Evolutionary conservation across 2,888 invertebrate genomes (phyloP), one percentile per base, ranked within the genome.

Genomic region (Orthonevra nobilis): DNA sequence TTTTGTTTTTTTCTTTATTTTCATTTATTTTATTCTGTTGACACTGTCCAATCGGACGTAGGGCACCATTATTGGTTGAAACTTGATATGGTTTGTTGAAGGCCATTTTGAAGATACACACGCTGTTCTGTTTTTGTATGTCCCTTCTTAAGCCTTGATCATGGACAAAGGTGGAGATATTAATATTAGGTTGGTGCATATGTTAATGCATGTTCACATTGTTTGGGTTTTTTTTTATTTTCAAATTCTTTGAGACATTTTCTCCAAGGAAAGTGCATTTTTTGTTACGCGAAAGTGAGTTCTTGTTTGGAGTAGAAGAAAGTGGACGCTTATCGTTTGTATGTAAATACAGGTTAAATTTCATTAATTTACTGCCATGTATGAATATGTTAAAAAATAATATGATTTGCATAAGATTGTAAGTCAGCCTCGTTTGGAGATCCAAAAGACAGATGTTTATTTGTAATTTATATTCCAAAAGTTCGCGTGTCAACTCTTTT

Each of bases 51-150:
- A 79, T 79, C 60, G 66, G 73, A 73, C 61, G 79, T 61, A 72
- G 73, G 66, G 68, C 54, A 73, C 61, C 68, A 73, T 79, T 79
- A 79, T 79, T 79, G 79, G 79, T 79, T 79, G 79, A 79, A 79
- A 79, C 73, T 61, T 79, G 79, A 79, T 79, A 79, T 68, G 61
- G 73, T 79, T 61, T 17, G 61, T 68, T 79, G 79, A 66, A 73
- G 66, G 79, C 79, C 79, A 79, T 79, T 79, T 79, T 73, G 66
- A 50, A 68, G 38, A 38, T 28, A 30, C 30, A 30, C 28, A 20
- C n/a, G 10, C 42, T 17, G 17, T 40, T 12, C 36, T 52, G 34
- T 6, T 50, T 32, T 32, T 40, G 15, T 6, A 12, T 9, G 3
- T 14, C 32, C 17, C 12, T 54, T 54, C 32, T n/a, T n/a, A n/a